Base-by-base conservation (phyloP, 2,113 vertebrate genomes). In the Cinclus cinclus region DNA sequence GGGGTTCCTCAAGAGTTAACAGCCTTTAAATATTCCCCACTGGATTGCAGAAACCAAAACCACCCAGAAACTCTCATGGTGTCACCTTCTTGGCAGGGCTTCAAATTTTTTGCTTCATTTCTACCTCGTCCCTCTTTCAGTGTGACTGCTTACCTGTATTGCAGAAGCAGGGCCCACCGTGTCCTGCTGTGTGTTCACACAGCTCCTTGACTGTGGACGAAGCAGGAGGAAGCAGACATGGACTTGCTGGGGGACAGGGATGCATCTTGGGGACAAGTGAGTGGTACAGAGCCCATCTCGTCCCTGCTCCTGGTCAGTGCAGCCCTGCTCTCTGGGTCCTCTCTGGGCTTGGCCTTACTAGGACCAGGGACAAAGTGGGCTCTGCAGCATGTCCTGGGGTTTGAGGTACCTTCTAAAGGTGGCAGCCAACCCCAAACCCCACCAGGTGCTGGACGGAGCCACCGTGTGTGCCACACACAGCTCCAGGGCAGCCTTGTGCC, bases 191-290 rank as follows among this genome's bases (percentile, higher is more conserved):
- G 2, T n/a, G 74, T 44, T 49, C 2, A 1, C 10, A 13, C 25
- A 69, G 42, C 74, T 83, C 22, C 20, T 17, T 4, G 44, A 8
- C 47, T 31, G 49, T 2, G 6, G 30, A 23, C 11, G 1, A 28
- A 63, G 63, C 67, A 30, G 78, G 42, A 70, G 79, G 31, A 56
- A 35, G 39, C 11, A 10, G 53, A 27, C 2, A 7, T 13, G 41
- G 49, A 23, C 37, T 42, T 60, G 50, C 44, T 67, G 60, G 18
- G 39, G 37, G 19, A 39, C 7, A 0, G 3, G 46, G n/a, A 16
- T 75, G 22, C 1, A 2, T 13, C n/a, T 0, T 8, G 13, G 50
- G 37, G 50, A 50, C 6, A 5, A 13, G 50, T 0, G 0, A 11
- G 42, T 2, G 2, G 11, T 68, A 59, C 56, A 87, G 56, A 75